Evolutionary conservation across 2,888 invertebrate species (phyloP).

Genomic region (Protonemura montana): DNA sequence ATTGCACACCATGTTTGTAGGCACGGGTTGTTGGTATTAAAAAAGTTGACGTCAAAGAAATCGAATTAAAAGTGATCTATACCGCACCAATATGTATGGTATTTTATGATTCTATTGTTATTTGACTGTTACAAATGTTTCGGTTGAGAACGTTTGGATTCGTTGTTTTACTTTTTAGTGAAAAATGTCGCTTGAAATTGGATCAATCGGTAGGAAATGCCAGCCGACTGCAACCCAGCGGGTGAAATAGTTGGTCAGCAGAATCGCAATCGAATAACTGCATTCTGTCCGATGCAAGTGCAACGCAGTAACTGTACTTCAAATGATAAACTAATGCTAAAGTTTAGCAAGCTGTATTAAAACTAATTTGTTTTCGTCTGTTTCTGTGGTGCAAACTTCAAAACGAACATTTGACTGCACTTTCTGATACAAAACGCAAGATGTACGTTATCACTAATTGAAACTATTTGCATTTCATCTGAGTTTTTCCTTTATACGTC

Average conservation of each 20-base stretch:
- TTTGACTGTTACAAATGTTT: neutral
- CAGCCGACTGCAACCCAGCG: too few relatives aligned
- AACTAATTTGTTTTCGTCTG: neutral
- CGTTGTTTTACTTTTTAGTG: neutral
- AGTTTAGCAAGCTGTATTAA: neutral
- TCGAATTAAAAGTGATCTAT: slow-evolving; percentile 1
- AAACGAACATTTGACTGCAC: neutral
- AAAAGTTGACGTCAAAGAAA: neutral
- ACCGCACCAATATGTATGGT: neutral
- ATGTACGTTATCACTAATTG: neutral
- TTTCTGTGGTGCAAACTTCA: neutral
- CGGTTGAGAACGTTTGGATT: neutral
- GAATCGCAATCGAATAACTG: neutral
- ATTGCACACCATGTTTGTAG: neutral
- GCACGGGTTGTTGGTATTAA: neutral
- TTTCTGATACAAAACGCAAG: neutral
- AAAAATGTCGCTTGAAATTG: neutral
- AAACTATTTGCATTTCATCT: neutral
- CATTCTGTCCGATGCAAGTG: neutral
- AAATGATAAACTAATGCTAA: neutral
- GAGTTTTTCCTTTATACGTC: neutral
- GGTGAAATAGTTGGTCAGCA: neutral
- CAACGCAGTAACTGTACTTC: neutral
- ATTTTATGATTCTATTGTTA: neutral
- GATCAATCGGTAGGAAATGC: neutral